Evolutionary conservation across 2,888 invertebrate genomes (phyloP).

Genomic region (Nipponacmea schrenckii): DNA sequence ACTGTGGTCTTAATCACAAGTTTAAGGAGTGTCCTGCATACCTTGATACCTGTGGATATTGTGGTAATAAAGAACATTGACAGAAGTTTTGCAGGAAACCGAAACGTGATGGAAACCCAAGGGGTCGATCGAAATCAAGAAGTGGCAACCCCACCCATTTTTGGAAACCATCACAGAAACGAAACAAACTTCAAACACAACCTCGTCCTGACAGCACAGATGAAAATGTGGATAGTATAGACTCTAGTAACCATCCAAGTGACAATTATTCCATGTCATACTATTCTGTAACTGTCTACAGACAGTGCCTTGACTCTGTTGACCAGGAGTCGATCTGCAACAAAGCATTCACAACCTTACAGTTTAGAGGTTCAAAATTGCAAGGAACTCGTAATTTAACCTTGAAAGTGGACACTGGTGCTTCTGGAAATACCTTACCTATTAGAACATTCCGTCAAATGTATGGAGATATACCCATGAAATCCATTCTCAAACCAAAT

Average conservation of each 20-base stretch:
- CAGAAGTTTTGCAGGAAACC: background rate
- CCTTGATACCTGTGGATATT: slow-evolving; percentile 15
- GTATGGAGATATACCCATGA: slow-evolving; percentile 12
- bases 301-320: slow-evolving; percentile 9
- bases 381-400: slow-evolving; percentile 14
- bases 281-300: slow-evolving; percentile 6
- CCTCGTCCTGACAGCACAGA: too few relatives aligned
- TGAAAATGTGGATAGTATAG: too few relatives aligned
- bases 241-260: background rate
- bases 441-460: slow-evolving; percentile 22
- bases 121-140: background rate
- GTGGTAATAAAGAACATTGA: slow-evolving; percentile 21
- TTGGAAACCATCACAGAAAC: too few relatives aligned
- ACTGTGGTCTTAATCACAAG: slow-evolving; percentile 22
- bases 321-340: background rate
- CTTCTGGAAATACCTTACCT: slow-evolving; percentile 25
- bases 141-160: too few relatives aligned
- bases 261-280: background rate
- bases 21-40: slow-evolving; percentile 22
- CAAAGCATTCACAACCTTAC: slow-evolving; percentile 11
- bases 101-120: background rate
- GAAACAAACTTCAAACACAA: too few relatives aligned
- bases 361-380: slow-evolving; percentile 4
- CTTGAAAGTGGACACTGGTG: slow-evolving; percentile 28
- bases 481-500: background rate